Base-by-base conservation (phyloP, 2,888 invertebrate genomes). In the Oscheius sp. region DNA sequence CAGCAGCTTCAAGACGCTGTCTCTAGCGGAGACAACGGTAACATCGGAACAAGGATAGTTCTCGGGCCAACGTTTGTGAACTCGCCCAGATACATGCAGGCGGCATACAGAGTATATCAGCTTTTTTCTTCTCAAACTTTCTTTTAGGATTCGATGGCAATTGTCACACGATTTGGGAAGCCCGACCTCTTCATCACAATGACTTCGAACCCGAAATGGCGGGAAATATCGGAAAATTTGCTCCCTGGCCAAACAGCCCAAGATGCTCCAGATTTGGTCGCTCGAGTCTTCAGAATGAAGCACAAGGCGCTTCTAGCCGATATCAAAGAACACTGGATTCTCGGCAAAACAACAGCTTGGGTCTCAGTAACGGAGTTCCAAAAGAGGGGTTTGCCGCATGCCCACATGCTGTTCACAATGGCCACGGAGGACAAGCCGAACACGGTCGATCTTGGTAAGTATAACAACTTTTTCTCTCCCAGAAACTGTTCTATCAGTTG, bases 131-230 rank as follows among this genome's bases (percentile, higher is more conserved):
- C 35, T 9, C 7, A 47, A 10, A 21, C 2, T 21, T 21, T 10
- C 37, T 21, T 21, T 63, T 10, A 63, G 63, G 63, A 78, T 76
- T 83, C 86, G 1, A 81, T 88, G 81, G 53, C 83, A 13, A 78
- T 84, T 50, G 85, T 88, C 9, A 65, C 82, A 2, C 51, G 68
- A 35, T 86, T 71, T 62, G 86, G 85, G 2, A 78, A 80, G 35
- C 86, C 86, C 3, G 80, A 84, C 72, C 62, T 83, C 3, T 89
- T 88, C 65, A 77, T 79, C 76, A 89, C 84, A 75, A 82, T 80
- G 88, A 90, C 83, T 72, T 90, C 66, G 81, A 89, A 88, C 70
- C 85, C 88, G 10, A 72, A 76, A 7, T 89, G 89, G 88, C 42
- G 32, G 21, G 88, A 89, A 74, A 86, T 89, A 35, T 32, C 50